Percentiles rank a stretch among this genome's conserved stretches.
phyloP scores from a whole-genome alignment of 2,888 invertebrate genomes.

The Seira musarum region DNA sequence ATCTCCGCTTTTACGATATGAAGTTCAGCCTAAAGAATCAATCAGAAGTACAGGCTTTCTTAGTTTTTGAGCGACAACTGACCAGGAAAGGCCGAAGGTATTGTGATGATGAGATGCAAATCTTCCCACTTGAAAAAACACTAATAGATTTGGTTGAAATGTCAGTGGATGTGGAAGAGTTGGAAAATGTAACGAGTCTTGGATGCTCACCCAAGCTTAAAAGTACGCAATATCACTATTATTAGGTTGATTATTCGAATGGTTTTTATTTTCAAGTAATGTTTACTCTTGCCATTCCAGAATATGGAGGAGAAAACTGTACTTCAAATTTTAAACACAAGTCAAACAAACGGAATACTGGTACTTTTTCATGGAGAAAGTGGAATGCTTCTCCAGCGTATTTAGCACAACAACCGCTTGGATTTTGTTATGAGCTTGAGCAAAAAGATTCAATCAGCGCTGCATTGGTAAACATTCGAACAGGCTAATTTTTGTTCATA shows the following conservation, averaged over 20 bases:
- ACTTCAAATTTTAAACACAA: neutral
- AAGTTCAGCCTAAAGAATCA: slow-evolving; percentile 29
- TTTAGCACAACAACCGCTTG: slow-evolving; percentile 6
- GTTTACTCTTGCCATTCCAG: too few relatives aligned
- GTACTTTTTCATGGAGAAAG: neutral
- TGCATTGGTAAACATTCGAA: slow-evolving; percentile 26
- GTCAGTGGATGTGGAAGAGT: slow-evolving; percentile 34
- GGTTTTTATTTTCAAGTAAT: neutral
- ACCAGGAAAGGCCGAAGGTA: slow-evolving; percentile 18
- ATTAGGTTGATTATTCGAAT: neutral
- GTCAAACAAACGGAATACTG: neutral
- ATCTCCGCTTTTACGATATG: slow-evolving; percentile 2
- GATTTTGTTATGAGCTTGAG: slow-evolving; percentile 31
- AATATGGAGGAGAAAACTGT: neutral
- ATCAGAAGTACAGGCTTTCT: neutral
- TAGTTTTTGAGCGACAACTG: slow-evolving; percentile 36
- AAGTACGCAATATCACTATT: neutral
- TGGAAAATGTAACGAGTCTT: slow-evolving; percentile 5
- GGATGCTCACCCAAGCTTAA: neutral
- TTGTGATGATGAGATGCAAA: slow-evolving; percentile 6
- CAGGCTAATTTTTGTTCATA: neutral
- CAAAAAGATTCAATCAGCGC: slow-evolving; percentile 32
- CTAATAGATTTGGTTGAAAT: slow-evolving; percentile 1
- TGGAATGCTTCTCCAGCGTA: neutral
- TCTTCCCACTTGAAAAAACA: slow-evolving; percentile 21